Conservation (phyloP, 1,140 invertebrate species). For the Trichoplusia ni region DNA sequence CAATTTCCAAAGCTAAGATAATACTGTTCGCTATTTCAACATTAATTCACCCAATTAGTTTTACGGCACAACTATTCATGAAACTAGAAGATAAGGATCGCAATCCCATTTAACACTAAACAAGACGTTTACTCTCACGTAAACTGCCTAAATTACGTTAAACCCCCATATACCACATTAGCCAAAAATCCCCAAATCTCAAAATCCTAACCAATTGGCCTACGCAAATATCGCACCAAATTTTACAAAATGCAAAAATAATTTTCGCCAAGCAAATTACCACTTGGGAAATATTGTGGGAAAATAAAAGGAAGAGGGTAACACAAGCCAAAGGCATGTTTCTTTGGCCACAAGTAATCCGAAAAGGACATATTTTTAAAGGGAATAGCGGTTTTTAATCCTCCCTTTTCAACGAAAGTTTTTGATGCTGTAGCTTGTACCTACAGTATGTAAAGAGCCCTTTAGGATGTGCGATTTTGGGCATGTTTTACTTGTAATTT, state of each 20-base stretch:
- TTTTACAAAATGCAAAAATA: neutral
- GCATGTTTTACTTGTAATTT: neutral
- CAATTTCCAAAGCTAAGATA: too few relatives aligned
- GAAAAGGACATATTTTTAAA: conserved; percentile 39
- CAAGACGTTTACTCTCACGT: too few relatives aligned
- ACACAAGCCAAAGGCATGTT: neutral
- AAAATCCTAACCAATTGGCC: neutral
- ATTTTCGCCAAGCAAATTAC: neutral
- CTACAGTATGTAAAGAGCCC: too few relatives aligned
- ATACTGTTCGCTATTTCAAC: too few relatives aligned
- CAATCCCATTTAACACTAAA: too few relatives aligned
- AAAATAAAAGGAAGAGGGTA: conserved; percentile 15
- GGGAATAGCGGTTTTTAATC: conserved; percentile 42
- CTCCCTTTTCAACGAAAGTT: conserved; percentile 34
- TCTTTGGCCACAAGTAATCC: conserved; percentile 18
- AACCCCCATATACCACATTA: too few relatives aligned
- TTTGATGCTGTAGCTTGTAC: conserved; percentile 15
- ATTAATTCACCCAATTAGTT: too few relatives aligned
- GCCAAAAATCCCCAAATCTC: too few relatives aligned
- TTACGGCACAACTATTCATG: too few relatives aligned
- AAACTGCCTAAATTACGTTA: too few relatives aligned
- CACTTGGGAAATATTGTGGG: neutral
- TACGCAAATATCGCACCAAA: neutral
- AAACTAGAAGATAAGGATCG: too few relatives aligned
- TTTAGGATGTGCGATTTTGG: neutral